These are phyloP conservation scores for Eulemur mongoz DNA, from an alignment of 2,797 vertebrate genomes.

Conservation along the genomic window DNA sequence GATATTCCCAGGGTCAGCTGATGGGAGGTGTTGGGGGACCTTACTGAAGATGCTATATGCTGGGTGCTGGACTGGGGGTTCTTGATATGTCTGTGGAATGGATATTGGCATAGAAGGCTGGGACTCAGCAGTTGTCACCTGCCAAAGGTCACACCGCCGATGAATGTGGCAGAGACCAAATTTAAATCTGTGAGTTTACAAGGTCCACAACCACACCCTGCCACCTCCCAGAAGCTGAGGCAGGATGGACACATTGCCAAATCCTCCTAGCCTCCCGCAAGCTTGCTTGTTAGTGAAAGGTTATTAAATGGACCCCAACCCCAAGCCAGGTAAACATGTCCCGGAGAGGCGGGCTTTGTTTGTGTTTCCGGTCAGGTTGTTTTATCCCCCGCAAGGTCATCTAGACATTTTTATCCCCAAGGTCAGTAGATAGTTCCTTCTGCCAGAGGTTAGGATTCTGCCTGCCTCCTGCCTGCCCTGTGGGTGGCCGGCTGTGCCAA, in stretches of 20 bases:
- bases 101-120: neutral
- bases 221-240: neutral
- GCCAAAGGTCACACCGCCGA: neutral
- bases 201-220: neutral
- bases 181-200: neutral
- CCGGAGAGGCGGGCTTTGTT: neutral
- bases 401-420: neutral
- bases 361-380: neutral
- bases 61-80: neutral
- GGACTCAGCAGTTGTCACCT: neutral
- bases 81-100: neutral
- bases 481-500: slow-evolving; percentile 54
- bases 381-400: neutral
- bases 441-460: slow-evolving; percentile 55
- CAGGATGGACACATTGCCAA: neutral
- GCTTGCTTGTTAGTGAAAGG: neutral
- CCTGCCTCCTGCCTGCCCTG: slow-evolving; percentile 15
- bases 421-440: neutral
- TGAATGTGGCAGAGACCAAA: neutral
- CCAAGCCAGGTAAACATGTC: neutral
- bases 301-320: too few species aligned
- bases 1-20: neutral
- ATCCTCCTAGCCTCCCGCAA: neutral
- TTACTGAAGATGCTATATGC: neutral
- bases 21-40: neutral